phyloP scores from a whole-genome alignment of 2,797 vertebrate species.

The Pempheris klunzingeri region DNA sequence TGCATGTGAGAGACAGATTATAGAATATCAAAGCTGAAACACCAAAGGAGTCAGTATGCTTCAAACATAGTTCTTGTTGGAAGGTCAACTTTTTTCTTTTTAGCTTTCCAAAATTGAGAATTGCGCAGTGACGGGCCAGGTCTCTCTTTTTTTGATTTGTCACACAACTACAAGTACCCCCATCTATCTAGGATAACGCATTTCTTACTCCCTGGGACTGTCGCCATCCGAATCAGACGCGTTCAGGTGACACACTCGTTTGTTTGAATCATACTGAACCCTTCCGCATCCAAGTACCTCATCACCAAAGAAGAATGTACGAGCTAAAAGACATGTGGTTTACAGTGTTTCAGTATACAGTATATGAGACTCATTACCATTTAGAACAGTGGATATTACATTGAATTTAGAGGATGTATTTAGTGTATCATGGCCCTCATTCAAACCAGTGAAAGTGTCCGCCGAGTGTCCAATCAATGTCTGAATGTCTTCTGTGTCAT shows the following conservation, averaged over 20 bases:
- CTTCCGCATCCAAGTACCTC: constrained; percentile 17
- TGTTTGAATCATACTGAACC: constrained; percentile 48
- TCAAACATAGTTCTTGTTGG: constrained; percentile 10
- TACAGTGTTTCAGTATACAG: constrained; percentile 53
- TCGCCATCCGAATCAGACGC: neutral
- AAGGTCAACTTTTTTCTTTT: no score
- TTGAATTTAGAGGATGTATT: constrained; percentile 37
- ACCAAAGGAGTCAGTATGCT: constrained; percentile 34
- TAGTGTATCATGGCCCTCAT: constrained; percentile 44
- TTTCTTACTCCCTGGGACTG: neutral
- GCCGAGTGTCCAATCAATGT: constrained; percentile 38
- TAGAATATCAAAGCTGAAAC: constrained; percentile 16
- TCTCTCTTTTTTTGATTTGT: neutral
- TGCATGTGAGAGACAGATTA: constrained; percentile 13
- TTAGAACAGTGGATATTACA: constrained; percentile 57
- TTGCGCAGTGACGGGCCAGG: no score
- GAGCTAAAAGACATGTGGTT: constrained; percentile 40
- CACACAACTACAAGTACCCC: neutral
- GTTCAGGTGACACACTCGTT: neutral
- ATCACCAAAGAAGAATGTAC: constrained; percentile 29
- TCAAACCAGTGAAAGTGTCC: constrained; percentile 31
- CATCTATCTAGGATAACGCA: neutral
- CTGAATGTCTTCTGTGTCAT: constrained; percentile 44
- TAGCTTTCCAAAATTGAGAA: neutral
- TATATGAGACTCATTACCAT: constrained; percentile 32